Conservation (phyloP, 35 echinoderm and acorn worm species). For the Amphiura filiformis region DNA sequence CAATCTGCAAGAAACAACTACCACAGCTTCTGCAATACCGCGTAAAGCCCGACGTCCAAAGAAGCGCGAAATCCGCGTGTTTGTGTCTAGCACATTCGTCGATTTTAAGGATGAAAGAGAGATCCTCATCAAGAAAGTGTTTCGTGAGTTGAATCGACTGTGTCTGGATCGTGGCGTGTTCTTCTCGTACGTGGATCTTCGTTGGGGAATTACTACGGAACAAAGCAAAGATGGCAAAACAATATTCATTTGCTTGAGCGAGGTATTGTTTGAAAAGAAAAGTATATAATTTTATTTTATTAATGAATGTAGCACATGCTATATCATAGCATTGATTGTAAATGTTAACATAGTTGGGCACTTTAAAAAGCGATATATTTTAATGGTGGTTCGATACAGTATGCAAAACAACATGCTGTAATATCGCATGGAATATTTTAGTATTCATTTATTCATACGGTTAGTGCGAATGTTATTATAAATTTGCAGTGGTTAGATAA, state of each 20-base stretch:
- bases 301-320: too few species aligned
- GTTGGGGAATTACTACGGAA: constrained; percentile 85
- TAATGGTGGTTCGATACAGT: too few species aligned
- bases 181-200: constrained; percentile 92
- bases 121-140: constrained; percentile 84
- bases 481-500: too few species aligned
- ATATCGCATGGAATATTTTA: too few species aligned
- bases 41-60: constrained; percentile 35
- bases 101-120: constrained; percentile 88
- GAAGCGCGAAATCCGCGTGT: constrained; percentile 82
- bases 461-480: too few species aligned
- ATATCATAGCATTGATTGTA: too few species aligned
- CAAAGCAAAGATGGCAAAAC: constrained; percentile 72
- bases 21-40: not conserved
- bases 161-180: constrained; percentile 81
- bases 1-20: not conserved
- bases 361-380: too few species aligned
- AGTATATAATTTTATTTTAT: too few species aligned
- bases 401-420: too few species aligned
- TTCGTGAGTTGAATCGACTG: constrained; percentile 79
- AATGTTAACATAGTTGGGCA: too few species aligned
- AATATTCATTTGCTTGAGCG: constrained; percentile 81
- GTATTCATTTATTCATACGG: too few species aligned
- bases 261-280: constrained; percentile 37
- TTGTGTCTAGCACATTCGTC: constrained; percentile 87